Conservation (phyloP, 1,140 invertebrate species). For the Lycorma delicatula region DNA sequence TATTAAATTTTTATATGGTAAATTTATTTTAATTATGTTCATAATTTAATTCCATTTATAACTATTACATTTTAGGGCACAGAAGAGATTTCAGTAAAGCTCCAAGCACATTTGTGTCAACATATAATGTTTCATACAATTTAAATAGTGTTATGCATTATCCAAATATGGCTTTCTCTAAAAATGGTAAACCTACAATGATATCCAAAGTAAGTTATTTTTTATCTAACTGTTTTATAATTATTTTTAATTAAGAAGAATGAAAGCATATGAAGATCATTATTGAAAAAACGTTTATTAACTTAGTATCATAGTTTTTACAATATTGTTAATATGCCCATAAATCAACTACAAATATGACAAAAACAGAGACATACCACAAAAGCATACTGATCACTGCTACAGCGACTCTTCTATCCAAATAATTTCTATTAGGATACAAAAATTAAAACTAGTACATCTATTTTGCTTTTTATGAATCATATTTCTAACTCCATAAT, state of each 20-base stretch:
- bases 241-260: neutral
- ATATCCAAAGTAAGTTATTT: slow-evolving; percentile 45
- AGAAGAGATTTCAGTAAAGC: slow-evolving; percentile 65
- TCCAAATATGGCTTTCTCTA: slow-evolving; percentile 62
- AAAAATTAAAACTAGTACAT: too few relatives aligned
- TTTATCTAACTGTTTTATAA: neutral
- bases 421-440: too few relatives aligned
- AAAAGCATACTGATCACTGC: neutral
- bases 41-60: too few relatives aligned
- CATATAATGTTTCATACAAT: slow-evolving; percentile 46
- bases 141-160: slow-evolving; percentile 81
- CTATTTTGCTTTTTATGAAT: too few relatives aligned
- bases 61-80: slow-evolving; percentile 45
- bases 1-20: too few relatives aligned
- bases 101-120: slow-evolving; percentile 18
- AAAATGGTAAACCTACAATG: slow-evolving; percentile 61
- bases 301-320: neutral
- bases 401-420: too few relatives aligned
- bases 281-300: neutral
- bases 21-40: too few relatives aligned
- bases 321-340: neutral
- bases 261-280: neutral
- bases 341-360: neutral
- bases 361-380: neutral
- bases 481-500: too few relatives aligned